Percentiles rank a stretch among this genome's conserved stretches.
phyloP scores from a whole-genome alignment of 2,113 vertebrate species.

The Stegostoma tigrinum region DNA sequence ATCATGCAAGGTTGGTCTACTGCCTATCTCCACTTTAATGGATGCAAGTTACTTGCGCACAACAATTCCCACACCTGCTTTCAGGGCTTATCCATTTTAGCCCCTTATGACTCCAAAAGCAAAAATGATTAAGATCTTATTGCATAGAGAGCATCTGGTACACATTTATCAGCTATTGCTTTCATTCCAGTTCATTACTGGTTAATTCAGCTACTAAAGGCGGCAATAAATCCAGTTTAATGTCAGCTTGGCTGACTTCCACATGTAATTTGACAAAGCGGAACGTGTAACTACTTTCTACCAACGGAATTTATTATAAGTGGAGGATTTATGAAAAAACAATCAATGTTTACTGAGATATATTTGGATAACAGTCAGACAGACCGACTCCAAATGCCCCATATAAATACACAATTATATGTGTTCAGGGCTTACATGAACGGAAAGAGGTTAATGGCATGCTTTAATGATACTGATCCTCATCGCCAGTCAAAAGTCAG shows the following conservation, averaged over 20 bases:
- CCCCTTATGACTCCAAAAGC: neutral
- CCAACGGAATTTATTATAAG: neutral
- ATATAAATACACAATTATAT: slow-evolving; percentile 38
- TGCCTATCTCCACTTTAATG: neutral
- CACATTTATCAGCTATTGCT: slow-evolving; percentile 20
- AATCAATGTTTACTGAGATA: neutral
- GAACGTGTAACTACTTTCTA: slow-evolving; percentile 33
- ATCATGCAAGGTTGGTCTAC: neutral
- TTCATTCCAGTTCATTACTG: neutral
- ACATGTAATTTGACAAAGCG: neutral
- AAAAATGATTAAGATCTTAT: neutral
- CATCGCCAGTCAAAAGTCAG: slow-evolving; percentile 31
- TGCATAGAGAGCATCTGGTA: slow-evolving; percentile 20
- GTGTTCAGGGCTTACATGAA: slow-evolving; percentile 38
- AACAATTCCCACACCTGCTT: neutral
- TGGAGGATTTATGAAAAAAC: neutral
- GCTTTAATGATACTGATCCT: slow-evolving; percentile 39
- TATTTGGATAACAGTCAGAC: slow-evolving; percentile 40
- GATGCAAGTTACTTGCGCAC: neutral
- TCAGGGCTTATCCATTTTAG: neutral
- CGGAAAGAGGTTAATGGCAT: slow-evolving; percentile 38
- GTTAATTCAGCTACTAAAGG: slow-evolving; percentile 2
- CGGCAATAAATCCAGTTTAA: slow-evolving; percentile 29
- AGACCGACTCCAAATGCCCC: slow-evolving; percentile 38
- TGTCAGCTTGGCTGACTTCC: accelerated